Evolutionary conservation across 2,888 invertebrate species (phyloP).

Genomic region (Ashinkailepas kermadecensis): DNA sequence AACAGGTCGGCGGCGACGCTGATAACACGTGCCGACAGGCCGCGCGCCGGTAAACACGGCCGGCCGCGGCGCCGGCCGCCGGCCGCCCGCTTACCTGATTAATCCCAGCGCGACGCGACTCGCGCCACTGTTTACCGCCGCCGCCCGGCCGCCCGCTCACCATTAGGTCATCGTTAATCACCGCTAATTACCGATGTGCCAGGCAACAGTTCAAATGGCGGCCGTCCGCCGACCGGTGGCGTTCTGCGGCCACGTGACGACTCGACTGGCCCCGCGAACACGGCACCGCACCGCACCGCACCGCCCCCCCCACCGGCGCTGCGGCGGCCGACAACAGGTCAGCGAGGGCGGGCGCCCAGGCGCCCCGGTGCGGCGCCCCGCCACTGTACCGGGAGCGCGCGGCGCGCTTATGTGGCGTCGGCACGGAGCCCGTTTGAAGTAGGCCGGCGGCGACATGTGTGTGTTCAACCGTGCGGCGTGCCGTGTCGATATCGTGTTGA

Average conservation of each 20-base stretch:
- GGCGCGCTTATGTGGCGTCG: background rate
- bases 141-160: background rate
- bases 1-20: background rate
- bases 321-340: background rate
- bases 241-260: background rate
- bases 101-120: background rate
- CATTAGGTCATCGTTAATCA: background rate
- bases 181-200: background rate
- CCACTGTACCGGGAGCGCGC: background rate
- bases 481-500: too few species aligned
- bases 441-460: too few species aligned
- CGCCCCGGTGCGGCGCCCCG: background rate
- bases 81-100: background rate
- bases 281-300: background rate
- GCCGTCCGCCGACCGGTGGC: background rate
- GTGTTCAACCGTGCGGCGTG: too few species aligned
- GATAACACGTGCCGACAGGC: too few species aligned
- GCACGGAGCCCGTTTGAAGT: too few species aligned
- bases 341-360: background rate
- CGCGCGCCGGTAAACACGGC: background rate
- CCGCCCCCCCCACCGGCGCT: background rate
- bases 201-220: background rate
- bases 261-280: background rate
- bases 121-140: background rate
- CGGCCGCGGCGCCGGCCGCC: background rate